Conservation (phyloP, 2,113 vertebrate species). For the Desmodus rotundus region DNA sequence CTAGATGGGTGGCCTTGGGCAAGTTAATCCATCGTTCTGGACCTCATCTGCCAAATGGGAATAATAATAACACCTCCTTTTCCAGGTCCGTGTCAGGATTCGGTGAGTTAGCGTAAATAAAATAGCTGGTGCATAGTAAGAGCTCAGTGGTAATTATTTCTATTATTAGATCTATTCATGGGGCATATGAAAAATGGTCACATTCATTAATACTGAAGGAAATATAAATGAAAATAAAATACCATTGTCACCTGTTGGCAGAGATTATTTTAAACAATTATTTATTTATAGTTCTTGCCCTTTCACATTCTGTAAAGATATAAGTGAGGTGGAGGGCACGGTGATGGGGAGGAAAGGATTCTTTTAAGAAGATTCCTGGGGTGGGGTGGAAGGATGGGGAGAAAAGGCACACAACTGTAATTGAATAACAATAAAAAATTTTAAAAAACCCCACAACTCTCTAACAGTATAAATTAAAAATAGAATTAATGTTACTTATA, state of each 20-base stretch:
- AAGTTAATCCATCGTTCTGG: background rate
- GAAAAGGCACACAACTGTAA: no score
- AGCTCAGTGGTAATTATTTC: background rate
- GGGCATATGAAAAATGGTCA: background rate
- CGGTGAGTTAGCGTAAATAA: background rate
- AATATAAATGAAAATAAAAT: background rate
- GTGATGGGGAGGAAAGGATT: background rate
- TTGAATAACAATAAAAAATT: no score
- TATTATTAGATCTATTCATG: background rate
- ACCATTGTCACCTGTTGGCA: background rate
- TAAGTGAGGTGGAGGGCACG: background rate
- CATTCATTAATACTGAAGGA: background rate
- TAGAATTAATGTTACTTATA: constrained; percentile 52
- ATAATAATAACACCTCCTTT: background rate
- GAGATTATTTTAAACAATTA: background rate
- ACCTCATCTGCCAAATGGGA: background rate
- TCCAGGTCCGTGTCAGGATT: background rate
- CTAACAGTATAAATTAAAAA: background rate
- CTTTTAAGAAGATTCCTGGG: background rate
- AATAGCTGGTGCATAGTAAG: background rate
- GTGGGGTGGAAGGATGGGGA: no score
- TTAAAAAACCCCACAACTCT: no score
- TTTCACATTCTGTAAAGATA: background rate
- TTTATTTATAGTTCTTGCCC: background rate
- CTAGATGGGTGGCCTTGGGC: background rate